Evolutionary conservation across 23 tunicate genomes (phyloP).

Genomic region (Halocynthia roretzi): DNA sequence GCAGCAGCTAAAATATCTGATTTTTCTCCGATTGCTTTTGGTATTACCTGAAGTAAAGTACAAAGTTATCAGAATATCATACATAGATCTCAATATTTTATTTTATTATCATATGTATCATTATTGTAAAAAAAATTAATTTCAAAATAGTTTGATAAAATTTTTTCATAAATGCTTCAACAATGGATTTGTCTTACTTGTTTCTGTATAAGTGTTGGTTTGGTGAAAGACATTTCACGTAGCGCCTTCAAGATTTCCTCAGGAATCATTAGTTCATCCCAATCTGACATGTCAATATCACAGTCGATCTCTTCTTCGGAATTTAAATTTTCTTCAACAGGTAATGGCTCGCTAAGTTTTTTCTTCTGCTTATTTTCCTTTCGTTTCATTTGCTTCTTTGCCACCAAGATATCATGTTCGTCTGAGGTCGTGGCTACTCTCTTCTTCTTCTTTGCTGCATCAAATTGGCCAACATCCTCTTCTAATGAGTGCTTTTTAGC

Average conservation of each 20-base stretch:
- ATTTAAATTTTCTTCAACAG: not conserved
- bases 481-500: not conserved
- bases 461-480: not conserved
- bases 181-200: slow-evolving; percentile 32
- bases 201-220: slow-evolving; percentile 77
- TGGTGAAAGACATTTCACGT: slow-evolving; percentile 40
- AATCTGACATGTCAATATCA: slow-evolving; percentile 40
- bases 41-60: slow-evolving; percentile 37
- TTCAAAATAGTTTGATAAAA: not conserved
- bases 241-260: slow-evolving; percentile 40
- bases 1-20: slow-evolving; percentile 85
- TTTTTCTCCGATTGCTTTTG: slow-evolving; percentile 54
- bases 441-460: not conserved
- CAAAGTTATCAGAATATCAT: not conserved
- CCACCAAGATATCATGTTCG: not conserved
- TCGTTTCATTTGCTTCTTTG: slow-evolving; percentile 7
- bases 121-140: not conserved
- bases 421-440: not conserved
- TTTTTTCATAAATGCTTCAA: not conserved
- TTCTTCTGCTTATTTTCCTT: not conserved
- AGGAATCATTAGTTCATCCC: slow-evolving; percentile 63
- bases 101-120: not conserved
- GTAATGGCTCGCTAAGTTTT: not conserved
- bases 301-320: not conserved
- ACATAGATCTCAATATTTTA: not conserved